Evolutionary conservation across 2,797 vertebrate genomes (phyloP).

Genomic region (Gobio occitaniae): DNA sequence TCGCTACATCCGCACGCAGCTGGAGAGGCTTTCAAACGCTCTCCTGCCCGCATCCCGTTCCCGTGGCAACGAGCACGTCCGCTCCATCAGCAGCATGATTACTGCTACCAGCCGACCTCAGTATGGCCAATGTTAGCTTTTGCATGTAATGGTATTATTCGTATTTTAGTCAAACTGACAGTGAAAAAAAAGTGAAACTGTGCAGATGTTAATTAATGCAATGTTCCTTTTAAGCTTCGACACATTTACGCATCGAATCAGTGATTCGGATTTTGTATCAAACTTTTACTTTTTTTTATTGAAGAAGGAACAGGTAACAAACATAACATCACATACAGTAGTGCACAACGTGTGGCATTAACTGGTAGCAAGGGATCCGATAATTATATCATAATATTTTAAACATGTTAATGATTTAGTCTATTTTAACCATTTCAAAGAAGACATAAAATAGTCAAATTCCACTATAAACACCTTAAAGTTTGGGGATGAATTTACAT

Average conservation of each 20-base stretch:
- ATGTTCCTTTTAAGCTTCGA: not conserved
- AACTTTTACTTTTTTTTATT: not conserved
- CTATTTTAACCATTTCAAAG: too few relatives aligned
- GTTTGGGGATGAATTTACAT: too few relatives aligned
- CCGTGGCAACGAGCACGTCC: slow-evolving; percentile 75
- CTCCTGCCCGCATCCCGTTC: slow-evolving; percentile 70
- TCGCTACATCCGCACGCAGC: slow-evolving; percentile 40
- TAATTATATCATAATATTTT: too few relatives aligned
- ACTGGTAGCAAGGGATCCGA: too few relatives aligned
- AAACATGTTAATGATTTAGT: too few relatives aligned
- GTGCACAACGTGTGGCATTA: too few relatives aligned
- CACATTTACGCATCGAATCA: not conserved
- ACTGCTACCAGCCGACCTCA: not conserved
- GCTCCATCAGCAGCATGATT: slow-evolving; percentile 21
- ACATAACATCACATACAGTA: too few relatives aligned
- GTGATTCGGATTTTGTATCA: not conserved
- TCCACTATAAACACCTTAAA: too few relatives aligned
- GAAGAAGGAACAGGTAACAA: too few relatives aligned
- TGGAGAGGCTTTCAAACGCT: slow-evolving; percentile 47
- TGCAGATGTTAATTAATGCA: not conserved
- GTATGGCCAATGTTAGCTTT: not conserved
- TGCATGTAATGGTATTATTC: not conserved
- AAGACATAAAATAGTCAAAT: too few relatives aligned
- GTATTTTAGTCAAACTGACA: not conserved
- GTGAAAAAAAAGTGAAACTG: not conserved